Base-by-base conservation (phyloP, 1,140 invertebrate genomes). In the Tenebrio molitor region DNA sequence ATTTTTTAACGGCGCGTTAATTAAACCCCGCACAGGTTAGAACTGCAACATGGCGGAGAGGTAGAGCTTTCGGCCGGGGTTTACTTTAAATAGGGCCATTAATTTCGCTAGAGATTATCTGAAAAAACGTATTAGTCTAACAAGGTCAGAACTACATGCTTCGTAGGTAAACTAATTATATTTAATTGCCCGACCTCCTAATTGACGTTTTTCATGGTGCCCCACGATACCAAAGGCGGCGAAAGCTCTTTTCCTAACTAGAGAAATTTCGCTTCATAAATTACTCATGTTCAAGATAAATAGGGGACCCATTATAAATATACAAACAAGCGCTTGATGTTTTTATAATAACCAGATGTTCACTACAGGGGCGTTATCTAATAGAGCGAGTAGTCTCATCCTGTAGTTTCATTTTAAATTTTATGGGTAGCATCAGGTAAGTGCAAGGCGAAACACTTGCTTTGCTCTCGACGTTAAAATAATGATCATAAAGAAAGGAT, bases 161-260 rank as follows among this genome's bases (percentile, higher is more conserved):
- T 58, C 23, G 50, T 58, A 58, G 50, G 50, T 58, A 58, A 58
- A 58, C 50, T 58, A 58, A 58, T 58, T 58, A 58, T 58, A 58
- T 58, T 58, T 58, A 58, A 58, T 58, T 58, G 50, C 50, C 4
- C 14, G 14, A 14, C 50, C 23, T 12, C 23, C 21, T 58, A 58
- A 58, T 34, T 58, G 50, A 58, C n/a, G 23, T 25, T 58, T 58
- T 29, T 58, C 7, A 7, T 29, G 6, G 19, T 7, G 23, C n/a
- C 29, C 29, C 50, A 15, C 14, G 23, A 29, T 58, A 58, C 14
- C 29, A 10, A 15, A 58, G 19, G 5, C 5, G 21, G 5, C 16
- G 14, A 41, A 50, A 10, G 15, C 17, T 50, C 29, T 5, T 33
- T n/a, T 39, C 12, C 3, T 39, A 39, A 29, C 8, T 29, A 4